phyloP scores from a whole-genome alignment of 2,113 vertebrate genomes.

The Cephalophus harveyi region DNA sequence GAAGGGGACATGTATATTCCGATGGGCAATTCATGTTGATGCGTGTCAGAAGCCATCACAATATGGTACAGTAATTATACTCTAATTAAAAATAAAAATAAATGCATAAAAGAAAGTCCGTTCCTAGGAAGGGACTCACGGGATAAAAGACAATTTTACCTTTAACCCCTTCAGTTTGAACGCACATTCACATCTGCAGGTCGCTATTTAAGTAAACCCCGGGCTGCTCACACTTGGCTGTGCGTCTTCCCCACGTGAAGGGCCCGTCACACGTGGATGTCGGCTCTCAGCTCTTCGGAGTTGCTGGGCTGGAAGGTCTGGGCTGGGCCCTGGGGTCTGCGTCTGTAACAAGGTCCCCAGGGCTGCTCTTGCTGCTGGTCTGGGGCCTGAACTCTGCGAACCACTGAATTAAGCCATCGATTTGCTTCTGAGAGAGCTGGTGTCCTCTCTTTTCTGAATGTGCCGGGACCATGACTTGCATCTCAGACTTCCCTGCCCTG shows the following conservation, averaged over 20 bases:
- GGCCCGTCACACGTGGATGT: fast-evolving
- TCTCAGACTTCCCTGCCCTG: background rate
- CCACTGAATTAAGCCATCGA: background rate
- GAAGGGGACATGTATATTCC: background rate
- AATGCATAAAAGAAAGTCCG: background rate
- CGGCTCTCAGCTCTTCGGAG: fast-evolving
- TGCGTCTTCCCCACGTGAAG: too few relatives aligned
- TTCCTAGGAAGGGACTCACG: background rate
- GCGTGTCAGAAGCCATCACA: background rate
- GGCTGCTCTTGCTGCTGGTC: background rate
- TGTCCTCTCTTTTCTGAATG: background rate
- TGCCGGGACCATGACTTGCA: too few relatives aligned
- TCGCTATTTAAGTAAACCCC: background rate
- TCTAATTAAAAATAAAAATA: background rate
- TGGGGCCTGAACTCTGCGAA: background rate
- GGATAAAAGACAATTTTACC: background rate
- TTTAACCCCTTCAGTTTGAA: background rate
- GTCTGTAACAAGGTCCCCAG: fast-evolving
- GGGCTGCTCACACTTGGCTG: background rate
- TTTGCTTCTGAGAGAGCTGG: fast-evolving
- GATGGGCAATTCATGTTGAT: background rate
- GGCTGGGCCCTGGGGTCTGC: background rate
- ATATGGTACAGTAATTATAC: background rate
- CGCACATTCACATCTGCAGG: background rate
- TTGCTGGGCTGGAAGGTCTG: background rate